Evolutionary conservation across 2,797 vertebrate species (phyloP), one percentile per base, ranked within the genome.

Genomic region (Aphelocoma californica): DNA sequence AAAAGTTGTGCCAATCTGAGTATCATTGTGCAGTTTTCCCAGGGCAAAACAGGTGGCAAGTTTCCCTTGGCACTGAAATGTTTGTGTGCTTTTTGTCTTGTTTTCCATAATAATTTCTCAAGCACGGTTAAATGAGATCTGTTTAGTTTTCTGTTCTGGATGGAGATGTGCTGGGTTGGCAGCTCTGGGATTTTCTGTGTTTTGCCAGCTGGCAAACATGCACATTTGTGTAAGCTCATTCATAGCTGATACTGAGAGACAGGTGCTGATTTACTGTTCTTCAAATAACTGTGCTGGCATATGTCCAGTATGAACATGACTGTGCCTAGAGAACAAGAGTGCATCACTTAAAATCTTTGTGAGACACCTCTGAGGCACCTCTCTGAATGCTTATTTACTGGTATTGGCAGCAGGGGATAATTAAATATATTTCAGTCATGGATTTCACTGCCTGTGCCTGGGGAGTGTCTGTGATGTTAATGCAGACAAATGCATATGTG

Each of bases 261-360:
- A 97, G 95, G 95, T 97, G 95, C 95, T 95, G 95, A 95, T 94
- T 97, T 97, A 96, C 95, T 94, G 96, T 88, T 97, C 89, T 90
- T 95, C 95, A 96, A 88, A 93, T 95, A 96, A 93, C 85, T 84
- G 69, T 47, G 14, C 44, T 96, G 95, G 95, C 91, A 4, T 9
- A 14, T 66, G 54, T 60, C 92, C 95, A 94, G 32, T n/a, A 16
- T 78, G 70, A 92, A 81, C 73, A 66, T 15, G 44, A 36, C 66
- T 90, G 66, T 0, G 2, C 73, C 77, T 66, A 14, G 36, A 53
- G 87, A 96, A 92, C n/a, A 47, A 15, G 82, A 81, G 66, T 36
- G 40, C 62, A 73, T 90, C 70, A 8, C 75, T 78, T n/a, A 13
- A 48, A 62, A 61, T 47, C 40, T 1, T 29, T 29, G 65, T 67